Evolutionary conservation across 37 sponge, comb jelly and placozoan genomes (phyloP), one percentile per base, ranked within the genome.

Genomic region (Petrosia ficiformis): DNA sequence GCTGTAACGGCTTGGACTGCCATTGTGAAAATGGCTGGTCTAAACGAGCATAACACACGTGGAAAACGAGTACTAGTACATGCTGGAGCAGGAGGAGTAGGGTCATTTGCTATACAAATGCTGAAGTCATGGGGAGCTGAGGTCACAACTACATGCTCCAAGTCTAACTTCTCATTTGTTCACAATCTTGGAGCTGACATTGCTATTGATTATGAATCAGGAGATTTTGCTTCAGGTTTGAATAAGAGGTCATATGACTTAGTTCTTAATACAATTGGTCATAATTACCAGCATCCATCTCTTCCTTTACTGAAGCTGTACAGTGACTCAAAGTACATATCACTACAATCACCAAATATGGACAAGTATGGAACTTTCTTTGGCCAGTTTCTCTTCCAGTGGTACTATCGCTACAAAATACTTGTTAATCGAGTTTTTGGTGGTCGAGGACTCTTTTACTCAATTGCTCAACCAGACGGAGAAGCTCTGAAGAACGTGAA

Each of bases 41-140:
- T 92, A 37, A 80, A 59, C 36, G 54, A 14, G 0, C 25, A 59
- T 43, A 87, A 81, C 39, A 57, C 82, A 26, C 29, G 65, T 14
- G 89, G 89, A 3, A 92, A 92, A 70, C 79, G 68, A 38, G 78
- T 92, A 0, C 76, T 92, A 4, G 85, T 92, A 34, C 87, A 84
- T 42, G 85, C 59, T 36, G 93, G 93, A 6, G 78, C 89, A 6
- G 93, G 93, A 33, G 93, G 93, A 0, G 84, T 87, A 36, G 93
- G 93, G 2, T 76, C 74, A 3, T 92, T 92, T 80, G 88, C 93
- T 0, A 70, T 92, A 37, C 93, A 92, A 72, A 59, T 92, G n/a
- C 71, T 92, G 70, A 92, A 92, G 82, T 83, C 89, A 4, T 92
- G 93, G 93, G 93, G 88, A 34, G 93, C 87, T 31, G 35, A 72